These are phyloP conservation scores for Salvator merianae DNA, from an alignment of 2,113 vertebrate genomes.

Conservation along the genomic window DNA sequence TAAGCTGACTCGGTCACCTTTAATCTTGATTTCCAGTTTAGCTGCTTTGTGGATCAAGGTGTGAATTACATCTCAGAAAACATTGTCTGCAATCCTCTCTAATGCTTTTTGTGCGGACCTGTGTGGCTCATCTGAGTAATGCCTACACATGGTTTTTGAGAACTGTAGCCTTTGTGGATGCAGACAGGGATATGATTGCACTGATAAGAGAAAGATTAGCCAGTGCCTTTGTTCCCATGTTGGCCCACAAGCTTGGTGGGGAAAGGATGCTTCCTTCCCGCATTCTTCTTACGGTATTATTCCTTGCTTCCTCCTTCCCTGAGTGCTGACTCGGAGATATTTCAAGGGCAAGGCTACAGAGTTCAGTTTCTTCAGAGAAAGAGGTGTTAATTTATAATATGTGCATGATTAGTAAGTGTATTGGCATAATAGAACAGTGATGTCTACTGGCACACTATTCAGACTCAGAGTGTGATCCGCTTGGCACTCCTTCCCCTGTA, in stretches of 20 bases:
- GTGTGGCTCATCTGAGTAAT: neutral
- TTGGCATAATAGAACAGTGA: no score
- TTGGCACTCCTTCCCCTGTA: no score
- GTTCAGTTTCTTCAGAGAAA: neutral
- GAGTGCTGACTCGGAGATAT: neutral
- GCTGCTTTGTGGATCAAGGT: neutral
- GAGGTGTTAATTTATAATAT: no score
- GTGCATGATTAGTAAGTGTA: no score
- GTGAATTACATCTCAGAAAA: neutral
- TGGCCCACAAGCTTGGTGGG: no score
- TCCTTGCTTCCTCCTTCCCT: neutral
- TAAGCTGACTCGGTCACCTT: neutral
- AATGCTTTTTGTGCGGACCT: neutral
- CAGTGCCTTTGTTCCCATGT: neutral
- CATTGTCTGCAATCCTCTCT: neutral
- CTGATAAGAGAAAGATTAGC: neutral
- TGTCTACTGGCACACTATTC: no score
- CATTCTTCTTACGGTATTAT: neutral
- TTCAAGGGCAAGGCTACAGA: no score
- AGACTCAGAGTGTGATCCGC: no score
- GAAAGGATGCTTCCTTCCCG: neutral
- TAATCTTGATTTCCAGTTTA: slow-evolving; percentile 3
- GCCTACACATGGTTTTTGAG: neutral
- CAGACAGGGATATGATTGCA: neutral
- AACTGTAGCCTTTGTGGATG: neutral